A percentile compares a stretch with the other conserved stretches of the same genome.
These are phyloP conservation scores for Cichladusa arquata DNA, from an alignment of 2,113 vertebrate species.

Conservation along the genomic window DNA sequence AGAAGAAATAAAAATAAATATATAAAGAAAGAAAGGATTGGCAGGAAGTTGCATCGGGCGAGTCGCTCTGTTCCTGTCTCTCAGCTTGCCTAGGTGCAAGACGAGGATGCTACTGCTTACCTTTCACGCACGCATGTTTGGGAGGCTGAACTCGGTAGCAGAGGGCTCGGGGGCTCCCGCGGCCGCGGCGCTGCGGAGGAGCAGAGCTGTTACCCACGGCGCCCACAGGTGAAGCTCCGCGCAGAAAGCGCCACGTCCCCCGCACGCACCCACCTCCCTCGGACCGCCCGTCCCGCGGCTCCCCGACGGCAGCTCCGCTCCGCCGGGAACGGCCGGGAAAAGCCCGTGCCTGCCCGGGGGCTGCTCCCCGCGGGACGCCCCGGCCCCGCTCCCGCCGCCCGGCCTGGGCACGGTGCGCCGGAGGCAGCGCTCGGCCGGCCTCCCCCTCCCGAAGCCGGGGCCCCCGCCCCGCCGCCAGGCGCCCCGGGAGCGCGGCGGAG, in stretches of 20 bases:
- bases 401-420: background rate
- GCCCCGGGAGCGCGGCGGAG: background rate
- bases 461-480: background rate
- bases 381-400: background rate
- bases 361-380: background rate
- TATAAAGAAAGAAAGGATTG: background rate
- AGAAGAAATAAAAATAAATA: background rate
- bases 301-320: background rate
- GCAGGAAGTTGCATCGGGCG: background rate
- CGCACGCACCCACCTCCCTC: background rate
- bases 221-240: background rate
- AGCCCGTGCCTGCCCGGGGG: background rate
- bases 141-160: fast-evolving
- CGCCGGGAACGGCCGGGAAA: background rate
- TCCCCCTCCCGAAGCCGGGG: no score
- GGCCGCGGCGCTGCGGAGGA: background rate
- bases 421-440: background rate
- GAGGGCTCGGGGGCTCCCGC: background rate
- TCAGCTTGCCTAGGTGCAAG: background rate
- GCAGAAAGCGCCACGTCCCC: background rate
- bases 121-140: background rate
- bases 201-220: background rate
- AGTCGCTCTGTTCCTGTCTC: background rate
- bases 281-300: background rate
- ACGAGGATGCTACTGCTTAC: background rate